Base-by-base conservation (phyloP, 2,797 vertebrate genomes). In the Melanotaenia boesemani region DNA sequence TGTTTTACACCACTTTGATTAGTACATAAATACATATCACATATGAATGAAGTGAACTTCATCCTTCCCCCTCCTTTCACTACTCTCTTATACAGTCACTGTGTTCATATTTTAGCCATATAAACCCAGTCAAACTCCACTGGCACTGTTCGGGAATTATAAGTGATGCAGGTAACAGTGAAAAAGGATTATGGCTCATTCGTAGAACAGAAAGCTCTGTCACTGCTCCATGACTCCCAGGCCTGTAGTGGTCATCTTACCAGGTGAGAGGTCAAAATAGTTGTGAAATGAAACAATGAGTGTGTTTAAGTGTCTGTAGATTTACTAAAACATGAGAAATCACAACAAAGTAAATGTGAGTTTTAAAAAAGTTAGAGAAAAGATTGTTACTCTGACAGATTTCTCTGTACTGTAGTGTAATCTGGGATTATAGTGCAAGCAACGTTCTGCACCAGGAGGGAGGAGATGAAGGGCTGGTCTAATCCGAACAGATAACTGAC, bases 341-440 rank as follows among this genome's bases (percentile, higher is more conserved):
- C 11, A 5, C 50, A 13, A 24, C 10, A 24, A 11, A 26, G 12
- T 13, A 26, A 55, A 16, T 16, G 24, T 13, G 52, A 55, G 24
- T 55, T 55, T 26, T 28, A 6, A 55, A 22, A 46, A 55, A 28
- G 4, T 15, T 13, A 15, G 4, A 26, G 26, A 11, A 28, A 22
- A 52, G 22, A 63, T 32, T 16, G 32, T 32, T 18, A 28, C 20
- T 37, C 4, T n/a, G 22, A 44, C 24, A 15, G 41, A 54, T 77
- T 79, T 71, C 54, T 64, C 36, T 20, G 20, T n/a, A 15, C 44
- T n/a, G 48, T 52, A 46, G 72, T 59, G 68, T 93, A 94, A 94
- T 93, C 91, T 89, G 81, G 87, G 93, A 94, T 94, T 94, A 93
- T 15, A 59, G 56, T 36, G 62, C 68, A 60, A 57, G 66, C 16